Evolutionary conservation across 2,888 invertebrate species (phyloP).

Genomic region (Apantesis nais): DNA sequence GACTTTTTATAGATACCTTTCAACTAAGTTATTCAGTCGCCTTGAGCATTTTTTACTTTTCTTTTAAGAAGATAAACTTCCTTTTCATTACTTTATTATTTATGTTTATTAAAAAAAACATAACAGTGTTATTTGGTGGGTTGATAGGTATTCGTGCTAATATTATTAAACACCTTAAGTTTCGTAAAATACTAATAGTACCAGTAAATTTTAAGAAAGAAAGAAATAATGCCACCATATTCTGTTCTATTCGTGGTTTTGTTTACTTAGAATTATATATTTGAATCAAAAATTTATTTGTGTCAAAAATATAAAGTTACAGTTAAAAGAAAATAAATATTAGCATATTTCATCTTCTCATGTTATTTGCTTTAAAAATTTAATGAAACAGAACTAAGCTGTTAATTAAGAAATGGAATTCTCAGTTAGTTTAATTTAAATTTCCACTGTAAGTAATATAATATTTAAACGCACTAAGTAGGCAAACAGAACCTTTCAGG

Average conservation of each 20-base stretch:
- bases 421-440: neutral
- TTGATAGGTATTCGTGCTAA: neutral
- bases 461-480: neutral
- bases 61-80: neutral
- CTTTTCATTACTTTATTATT: slow-evolving; percentile 5
- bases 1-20: slow-evolving; percentile 23
- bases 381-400: neutral
- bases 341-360: neutral
- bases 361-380: too few relatives aligned
- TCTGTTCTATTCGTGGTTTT: too few relatives aligned
- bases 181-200: neutral
- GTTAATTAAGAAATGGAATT: neutral
- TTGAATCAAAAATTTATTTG: neutral
- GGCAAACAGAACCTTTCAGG: slow-evolving; percentile 7
- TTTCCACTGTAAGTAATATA: neutral
- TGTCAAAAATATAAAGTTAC: neutral
- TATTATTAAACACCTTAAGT: neutral
- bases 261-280: too few relatives aligned
- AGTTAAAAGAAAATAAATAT: neutral
- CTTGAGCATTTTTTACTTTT: slow-evolving; percentile 17
- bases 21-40: slow-evolving; percentile 24
- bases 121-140: neutral
- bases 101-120: slow-evolving; percentile 3
- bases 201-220: neutral
- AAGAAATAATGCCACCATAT: neutral